phyloP scores from a whole-genome alignment of 2,888 invertebrate genomes.

The Pseudococcus viburni region DNA sequence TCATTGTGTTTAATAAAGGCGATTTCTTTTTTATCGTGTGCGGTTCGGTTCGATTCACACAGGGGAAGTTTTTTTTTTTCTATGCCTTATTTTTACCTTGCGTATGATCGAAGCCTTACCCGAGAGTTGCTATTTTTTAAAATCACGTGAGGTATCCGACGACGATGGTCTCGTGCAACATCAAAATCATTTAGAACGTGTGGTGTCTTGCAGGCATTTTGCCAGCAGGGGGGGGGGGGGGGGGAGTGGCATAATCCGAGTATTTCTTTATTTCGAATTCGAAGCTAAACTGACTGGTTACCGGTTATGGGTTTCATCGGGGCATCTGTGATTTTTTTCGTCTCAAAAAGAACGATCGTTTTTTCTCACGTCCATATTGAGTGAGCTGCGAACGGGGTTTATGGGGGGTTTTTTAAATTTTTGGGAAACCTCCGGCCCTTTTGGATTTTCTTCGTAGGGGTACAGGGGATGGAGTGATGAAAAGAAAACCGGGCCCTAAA shows the following conservation, averaged over 20 bases:
- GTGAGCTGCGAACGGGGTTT: not conserved
- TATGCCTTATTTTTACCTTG: not conserved
- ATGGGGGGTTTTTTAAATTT: slow-evolving; percentile 9
- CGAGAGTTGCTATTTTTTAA: slow-evolving; percentile 41
- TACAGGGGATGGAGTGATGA: not conserved
- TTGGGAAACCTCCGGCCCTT: not conserved
- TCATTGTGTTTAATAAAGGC: slow-evolving; percentile 55
- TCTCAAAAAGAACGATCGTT: not conserved
- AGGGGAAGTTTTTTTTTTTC: slow-evolving; percentile 6
- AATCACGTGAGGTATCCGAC: slow-evolving; percentile 24
- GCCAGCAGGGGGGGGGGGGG: too few relatives aligned
- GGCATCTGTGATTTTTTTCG: not conserved
- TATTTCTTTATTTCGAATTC: not conserved
- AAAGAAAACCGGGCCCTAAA: not conserved
- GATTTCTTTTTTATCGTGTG: slow-evolving; percentile 21
- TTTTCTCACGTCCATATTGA: not conserved
- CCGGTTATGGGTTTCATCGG: slow-evolving; percentile 17
- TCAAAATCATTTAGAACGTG: slow-evolving; percentile 17
- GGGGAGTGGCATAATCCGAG: not conserved
- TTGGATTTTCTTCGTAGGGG: not conserved
- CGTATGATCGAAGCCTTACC: not conserved
- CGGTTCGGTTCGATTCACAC: not conserved
- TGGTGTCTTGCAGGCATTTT: not conserved
- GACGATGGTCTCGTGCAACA: not conserved
- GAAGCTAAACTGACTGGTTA: not conserved